A percentile compares a stretch with the other conserved stretches of the same genome.
phyloP scores from a whole-genome alignment of 2,888 invertebrate species.

The Caenorhabditis angaria region DNA sequence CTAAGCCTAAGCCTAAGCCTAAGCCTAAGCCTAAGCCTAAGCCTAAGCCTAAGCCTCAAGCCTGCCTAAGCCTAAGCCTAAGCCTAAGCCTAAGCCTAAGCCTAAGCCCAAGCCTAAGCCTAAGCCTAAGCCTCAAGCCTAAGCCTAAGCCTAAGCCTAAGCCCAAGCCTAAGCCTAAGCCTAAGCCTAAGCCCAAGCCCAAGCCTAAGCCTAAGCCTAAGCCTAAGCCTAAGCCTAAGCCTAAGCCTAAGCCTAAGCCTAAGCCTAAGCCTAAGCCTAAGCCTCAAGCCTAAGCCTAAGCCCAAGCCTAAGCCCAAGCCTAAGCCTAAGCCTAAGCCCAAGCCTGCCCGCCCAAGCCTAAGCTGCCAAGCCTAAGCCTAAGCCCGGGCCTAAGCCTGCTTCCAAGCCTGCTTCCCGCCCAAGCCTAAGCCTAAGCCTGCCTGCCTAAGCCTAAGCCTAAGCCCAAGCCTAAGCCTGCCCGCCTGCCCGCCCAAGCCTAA shows the following conservation, averaged over 20 bases:
- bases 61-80: constrained; percentile 10
- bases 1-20: too few species aligned
- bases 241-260: constrained; percentile 10
- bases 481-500: too few species aligned
- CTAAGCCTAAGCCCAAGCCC: constrained; percentile 9
- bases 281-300: not conserved
- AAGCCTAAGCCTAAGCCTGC: constrained; percentile 29
- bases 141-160: constrained; percentile 10
- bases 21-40: constrained; percentile 10
- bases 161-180: constrained; percentile 10
- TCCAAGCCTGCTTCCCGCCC: too few species aligned
- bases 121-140: constrained; percentile 1
- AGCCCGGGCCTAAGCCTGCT: too few species aligned
- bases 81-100: constrained; percentile 10
- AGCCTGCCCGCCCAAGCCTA: constrained; percentile 10
- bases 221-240: constrained; percentile 10
- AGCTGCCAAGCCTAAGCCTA: constrained; percentile 5
- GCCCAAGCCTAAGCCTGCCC: constrained; percentile 23
- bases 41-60: constrained; percentile 10
- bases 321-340: too few species aligned
- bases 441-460: constrained; percentile 34
- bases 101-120: constrained; percentile 1
- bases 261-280: constrained; percentile 10
- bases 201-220: constrained; percentile 10
- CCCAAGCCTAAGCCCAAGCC: too few species aligned